phyloP scores from a whole-genome alignment of 2,113 vertebrate species.

The Carlito syrichta region DNA sequence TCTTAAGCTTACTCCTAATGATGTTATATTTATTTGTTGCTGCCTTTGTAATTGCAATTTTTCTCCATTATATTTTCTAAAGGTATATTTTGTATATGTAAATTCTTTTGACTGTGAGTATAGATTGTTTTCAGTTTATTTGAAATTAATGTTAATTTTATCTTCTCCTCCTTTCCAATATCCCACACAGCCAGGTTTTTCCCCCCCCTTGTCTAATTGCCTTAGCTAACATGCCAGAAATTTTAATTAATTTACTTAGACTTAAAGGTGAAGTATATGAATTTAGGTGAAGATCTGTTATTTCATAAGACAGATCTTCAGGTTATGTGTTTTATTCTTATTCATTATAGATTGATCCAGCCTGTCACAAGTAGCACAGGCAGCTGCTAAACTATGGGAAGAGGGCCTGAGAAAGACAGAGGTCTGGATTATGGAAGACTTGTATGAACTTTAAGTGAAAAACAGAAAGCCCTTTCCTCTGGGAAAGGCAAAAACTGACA shows the following conservation, averaged over 20 bases:
- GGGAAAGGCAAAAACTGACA: not conserved
- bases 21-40: not conserved
- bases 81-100: not conserved
- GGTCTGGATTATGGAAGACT: not conserved
- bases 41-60: not conserved
- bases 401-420: not conserved
- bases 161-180: not conserved
- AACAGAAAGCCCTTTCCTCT: not conserved
- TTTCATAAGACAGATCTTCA: not conserved
- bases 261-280: not conserved
- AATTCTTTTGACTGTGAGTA: not conserved
- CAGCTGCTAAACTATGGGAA: not conserved
- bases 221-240: not conserved
- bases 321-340: not conserved
- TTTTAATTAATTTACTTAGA: conserved; percentile 9
- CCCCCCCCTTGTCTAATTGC: not conserved
- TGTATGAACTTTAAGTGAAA: not conserved
- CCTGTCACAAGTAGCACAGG: not conserved
- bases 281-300: not conserved
- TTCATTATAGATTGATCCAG: not conserved
- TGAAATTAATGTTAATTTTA: not conserved
- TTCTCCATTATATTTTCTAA: not conserved
- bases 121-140: conserved; percentile 12
- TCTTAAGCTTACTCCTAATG: not conserved
- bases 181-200: not conserved